Conservation (phyloP, 2,888 invertebrate species). For the Helobdella robusta region DNA sequence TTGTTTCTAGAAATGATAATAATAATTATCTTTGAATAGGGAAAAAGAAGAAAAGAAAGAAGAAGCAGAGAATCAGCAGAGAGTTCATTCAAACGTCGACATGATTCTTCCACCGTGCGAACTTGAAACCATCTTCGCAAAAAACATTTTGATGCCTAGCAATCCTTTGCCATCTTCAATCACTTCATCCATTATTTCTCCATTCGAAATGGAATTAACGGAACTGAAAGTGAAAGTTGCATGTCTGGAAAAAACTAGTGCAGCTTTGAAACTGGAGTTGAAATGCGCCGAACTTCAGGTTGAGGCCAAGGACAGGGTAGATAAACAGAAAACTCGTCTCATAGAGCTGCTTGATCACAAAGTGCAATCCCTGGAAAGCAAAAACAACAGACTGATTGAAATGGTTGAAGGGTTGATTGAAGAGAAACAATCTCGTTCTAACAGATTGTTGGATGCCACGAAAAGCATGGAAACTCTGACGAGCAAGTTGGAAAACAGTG, state of each 20-base stretch:
- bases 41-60: background rate
- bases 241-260: constrained; percentile 27
- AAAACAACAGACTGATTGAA: constrained; percentile 23
- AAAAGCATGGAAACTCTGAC: constrained; percentile 25
- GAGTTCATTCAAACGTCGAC: constrained; percentile 16
- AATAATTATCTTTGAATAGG: too few species aligned
- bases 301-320: constrained; percentile 26
- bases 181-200: constrained; percentile 6
- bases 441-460: constrained; percentile 26
- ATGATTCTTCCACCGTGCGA: constrained; percentile 20
- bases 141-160: background rate
- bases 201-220: constrained; percentile 28
- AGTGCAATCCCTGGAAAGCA: constrained; percentile 23
- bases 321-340: constrained; percentile 29
- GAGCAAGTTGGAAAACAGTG: constrained; percentile 16
- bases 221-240: constrained; percentile 29
- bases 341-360: constrained; percentile 31
- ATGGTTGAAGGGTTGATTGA: constrained; percentile 26
- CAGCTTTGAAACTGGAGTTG: constrained; percentile 29
- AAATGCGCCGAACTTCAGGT: constrained; percentile 26
- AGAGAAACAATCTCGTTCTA: constrained; percentile 26
- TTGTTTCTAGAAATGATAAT: too few species aligned
- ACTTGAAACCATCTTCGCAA: constrained; percentile 16
- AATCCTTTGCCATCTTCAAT: background rate
- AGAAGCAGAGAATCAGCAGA: background rate